Evolutionary conservation across 2,113 vertebrate species (phyloP), one percentile per base, ranked within the genome.

Genomic region (Orthonyx spaldingii): DNA sequence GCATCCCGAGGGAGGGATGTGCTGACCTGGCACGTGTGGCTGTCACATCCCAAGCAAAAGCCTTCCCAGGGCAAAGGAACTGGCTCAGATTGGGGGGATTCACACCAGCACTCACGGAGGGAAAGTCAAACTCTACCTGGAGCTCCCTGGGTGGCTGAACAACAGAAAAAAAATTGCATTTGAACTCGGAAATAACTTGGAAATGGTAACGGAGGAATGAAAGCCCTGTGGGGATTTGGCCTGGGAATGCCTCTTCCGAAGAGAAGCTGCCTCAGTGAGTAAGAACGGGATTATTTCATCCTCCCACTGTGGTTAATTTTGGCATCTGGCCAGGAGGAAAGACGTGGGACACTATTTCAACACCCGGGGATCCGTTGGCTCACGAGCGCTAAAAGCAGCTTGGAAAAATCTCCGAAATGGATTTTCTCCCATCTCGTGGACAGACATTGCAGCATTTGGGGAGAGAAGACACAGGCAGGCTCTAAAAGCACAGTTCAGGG

Each of bases 301-400:
- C 91, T 92, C 22, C 11, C 18, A 2, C 78, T 8, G 19, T 3
- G 4, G 44, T n/a, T 52, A 41, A n/a, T 68, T 65, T 19, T 60
- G 59, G 75, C 64, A 17, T 4, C 28, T 37, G 53, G 59, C 44
- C 52, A 16, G 52, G 33, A 64, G 56, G n/a, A 66, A 70, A 41
- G 65, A 23, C 1, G 3, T 5, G 6, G 75, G 59, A 47, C 28
- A 2, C 17, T 1, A 4, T 13, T 53, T 21, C 28, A 68, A 32
- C 12, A 1, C 8, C 16, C n/a, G 0, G 18, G 68, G 74, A 32
- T 3, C 39, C 1, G 0, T 2, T 6, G 56, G 50, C 78, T 81
- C 42, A 37, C 8, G 19, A 4, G 2, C 4, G 2, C 1, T 59
- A 66, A 81, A 90, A 92, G 78, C 79, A 19, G 50, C 37, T 28